Percentiles rank a stretch among this genome's conserved stretches.
Evolutionary conservation across 2,797 vertebrate genomes (phyloP).

Genomic region (Pangasius mekongensis): DNA sequence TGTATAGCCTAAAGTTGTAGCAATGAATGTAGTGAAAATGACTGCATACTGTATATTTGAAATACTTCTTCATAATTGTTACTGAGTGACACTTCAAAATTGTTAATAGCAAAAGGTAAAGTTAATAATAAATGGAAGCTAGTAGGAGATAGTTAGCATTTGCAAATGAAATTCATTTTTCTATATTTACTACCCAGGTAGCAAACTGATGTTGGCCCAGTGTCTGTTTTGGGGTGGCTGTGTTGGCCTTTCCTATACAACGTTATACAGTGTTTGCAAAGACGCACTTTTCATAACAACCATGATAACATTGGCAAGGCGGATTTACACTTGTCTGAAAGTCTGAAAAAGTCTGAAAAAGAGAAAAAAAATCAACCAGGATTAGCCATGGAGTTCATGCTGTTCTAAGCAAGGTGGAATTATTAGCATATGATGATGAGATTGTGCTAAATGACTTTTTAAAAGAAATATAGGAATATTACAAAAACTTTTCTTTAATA

Average conservation of each 20-base stretch:
- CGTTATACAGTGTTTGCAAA: background rate
- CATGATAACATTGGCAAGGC: background rate
- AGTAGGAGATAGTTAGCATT: background rate
- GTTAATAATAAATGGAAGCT: background rate
- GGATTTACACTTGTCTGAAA: too few species aligned
- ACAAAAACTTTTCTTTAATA: background rate
- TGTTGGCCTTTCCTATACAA: background rate
- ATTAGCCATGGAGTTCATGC: background rate
- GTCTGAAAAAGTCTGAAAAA: too few species aligned
- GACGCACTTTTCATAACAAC: background rate
- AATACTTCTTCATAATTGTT: background rate
- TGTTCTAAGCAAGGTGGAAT: background rate
- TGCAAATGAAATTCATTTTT: background rate
- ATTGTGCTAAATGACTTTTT: background rate
- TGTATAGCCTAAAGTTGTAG: background rate
- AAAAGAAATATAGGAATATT: too few species aligned
- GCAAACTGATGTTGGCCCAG: background rate
- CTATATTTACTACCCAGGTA: background rate
- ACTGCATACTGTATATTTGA: background rate
- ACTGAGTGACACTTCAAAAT: background rate
- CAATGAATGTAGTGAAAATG: background rate
- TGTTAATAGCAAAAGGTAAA: background rate
- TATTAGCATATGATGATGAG: background rate
- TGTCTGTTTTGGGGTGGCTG: background rate
- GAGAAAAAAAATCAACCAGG: too few species aligned